These are phyloP conservation scores for Odocoileus hemionus DNA, from an alignment of 2,113 vertebrate genomes.

Conservation along the genomic window DNA sequence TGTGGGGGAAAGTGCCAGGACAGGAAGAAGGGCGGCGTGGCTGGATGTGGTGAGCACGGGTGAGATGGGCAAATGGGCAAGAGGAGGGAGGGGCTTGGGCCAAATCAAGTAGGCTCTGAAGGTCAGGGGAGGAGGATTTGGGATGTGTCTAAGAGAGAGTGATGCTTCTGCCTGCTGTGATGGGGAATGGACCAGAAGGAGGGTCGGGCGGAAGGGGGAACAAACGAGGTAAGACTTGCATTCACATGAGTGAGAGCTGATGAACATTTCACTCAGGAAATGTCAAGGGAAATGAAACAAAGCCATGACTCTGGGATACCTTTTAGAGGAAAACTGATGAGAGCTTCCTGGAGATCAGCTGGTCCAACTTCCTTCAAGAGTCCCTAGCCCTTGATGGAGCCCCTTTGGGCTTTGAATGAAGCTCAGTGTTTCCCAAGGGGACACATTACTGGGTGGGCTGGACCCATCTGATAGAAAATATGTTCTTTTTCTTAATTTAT, in stretches of 20 bases:
- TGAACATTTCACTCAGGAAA: background rate
- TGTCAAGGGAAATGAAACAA: fast-evolving
- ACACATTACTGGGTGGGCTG: background rate
- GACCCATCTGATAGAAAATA: background rate
- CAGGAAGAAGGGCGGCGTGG: background rate
- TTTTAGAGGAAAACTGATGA: background rate
- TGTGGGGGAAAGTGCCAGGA: fast-evolving
- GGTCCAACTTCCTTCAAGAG: fast-evolving
- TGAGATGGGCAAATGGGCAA: background rate
- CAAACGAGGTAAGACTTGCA: fast-evolving
- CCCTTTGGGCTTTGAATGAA: background rate
- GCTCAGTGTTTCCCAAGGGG: background rate
- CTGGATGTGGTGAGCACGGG: fast-evolving
- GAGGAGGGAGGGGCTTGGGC: background rate
- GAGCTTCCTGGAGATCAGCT: background rate
- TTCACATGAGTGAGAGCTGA: background rate
- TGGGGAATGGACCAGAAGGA: no score
- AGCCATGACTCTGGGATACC: background rate
- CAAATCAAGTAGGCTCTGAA: no score
- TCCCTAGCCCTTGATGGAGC: background rate
- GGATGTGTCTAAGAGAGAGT: no score
- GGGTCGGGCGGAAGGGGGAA: fast-evolving
- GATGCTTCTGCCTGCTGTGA: fast-evolving
- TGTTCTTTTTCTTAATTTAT: background rate
- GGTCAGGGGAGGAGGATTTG: background rate